Evolutionary conservation across 2,797 vertebrate species (phyloP).

Genomic region (Pangasius krempfi): DNA sequence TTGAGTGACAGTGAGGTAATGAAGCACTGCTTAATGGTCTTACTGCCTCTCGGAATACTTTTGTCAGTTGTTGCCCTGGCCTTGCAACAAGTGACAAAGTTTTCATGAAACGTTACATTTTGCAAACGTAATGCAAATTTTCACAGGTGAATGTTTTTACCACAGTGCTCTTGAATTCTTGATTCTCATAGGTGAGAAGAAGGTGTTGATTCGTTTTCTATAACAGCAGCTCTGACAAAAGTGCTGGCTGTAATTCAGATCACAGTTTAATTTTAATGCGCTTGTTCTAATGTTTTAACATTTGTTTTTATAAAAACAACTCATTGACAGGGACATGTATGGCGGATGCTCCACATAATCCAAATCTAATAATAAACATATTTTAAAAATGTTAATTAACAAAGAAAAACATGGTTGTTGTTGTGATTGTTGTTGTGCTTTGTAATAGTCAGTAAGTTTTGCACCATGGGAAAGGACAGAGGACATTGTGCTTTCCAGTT

Average conservation of each 20-base stretch:
- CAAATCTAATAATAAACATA: background rate
- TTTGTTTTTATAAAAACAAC: background rate
- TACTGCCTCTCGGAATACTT: background rate
- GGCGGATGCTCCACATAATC: background rate
- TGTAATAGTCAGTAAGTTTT: background rate
- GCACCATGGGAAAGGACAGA: background rate
- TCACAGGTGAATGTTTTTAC: too few relatives aligned
- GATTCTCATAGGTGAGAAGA: background rate
- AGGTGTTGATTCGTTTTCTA: background rate
- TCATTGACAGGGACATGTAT: background rate
- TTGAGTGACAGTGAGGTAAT: conserved; percentile 16
- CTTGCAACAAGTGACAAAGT: background rate
- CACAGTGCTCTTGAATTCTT: background rate
- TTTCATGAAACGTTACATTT: background rate
- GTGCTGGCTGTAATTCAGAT: background rate
- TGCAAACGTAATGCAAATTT: background rate
- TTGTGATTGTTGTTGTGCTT: background rate
- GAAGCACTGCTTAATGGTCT: background rate
- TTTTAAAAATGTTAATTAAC: background rate
- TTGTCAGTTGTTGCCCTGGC: background rate
- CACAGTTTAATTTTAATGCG: background rate
- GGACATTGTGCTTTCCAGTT: background rate
- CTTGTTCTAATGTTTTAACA: background rate
- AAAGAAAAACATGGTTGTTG: background rate
- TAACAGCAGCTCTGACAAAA: background rate